Base-by-base conservation (phyloP, 2,113 vertebrate genomes). In the Gorsachius goisagi region DNA sequence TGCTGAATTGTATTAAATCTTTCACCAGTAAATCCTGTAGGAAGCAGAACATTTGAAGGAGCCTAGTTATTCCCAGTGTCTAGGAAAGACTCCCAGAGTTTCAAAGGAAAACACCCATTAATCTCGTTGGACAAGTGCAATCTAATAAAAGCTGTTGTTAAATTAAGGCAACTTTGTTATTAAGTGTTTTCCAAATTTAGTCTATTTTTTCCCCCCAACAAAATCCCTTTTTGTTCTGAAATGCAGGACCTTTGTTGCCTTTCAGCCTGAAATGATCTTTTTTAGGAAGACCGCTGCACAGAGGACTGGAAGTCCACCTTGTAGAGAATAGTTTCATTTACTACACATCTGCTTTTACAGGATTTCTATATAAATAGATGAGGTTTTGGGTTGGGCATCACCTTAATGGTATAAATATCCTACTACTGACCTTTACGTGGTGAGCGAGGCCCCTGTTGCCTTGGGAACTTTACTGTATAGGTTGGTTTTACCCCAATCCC, bases 91-190 rank as follows among this genome's bases (percentile, higher is more conserved):
- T 97, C 96, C 92, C 95, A 97, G 93, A 95, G 94, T 97, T 97
- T 96, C 91, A 97, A 92, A 97, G 98, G 97, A 98, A 98, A 98
- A 95, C 4, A 35, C 17, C 53, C 97, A 97, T 98, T 97, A 97
- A 98, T 98, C 98, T 98, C 86, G 0, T 19, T 39, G 88, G 98
- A 98, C 94, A 95, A 95, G 93, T 89, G 86, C 94, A 88, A 91
- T 84, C 96, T 97, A 97, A 97, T 97, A 97, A 98, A 97, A 97
- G 94, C 93, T 79, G 90, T 93, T 93, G 92, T 88, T 95, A 95
- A 95, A 93, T 92, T 96, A 66, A 97, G 92, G 90, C 83, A 88
- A 79, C 82, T 83, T 76, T 63, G 41, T 88, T 45, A 53, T 32
- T 72, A 73, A 86, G 77, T 45, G 66, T 84, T 97, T 95, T 96